These are phyloP conservation scores for Tachysurus fulvidraco DNA, from an alignment of 2,113 vertebrate species.

Conservation along the genomic window DNA sequence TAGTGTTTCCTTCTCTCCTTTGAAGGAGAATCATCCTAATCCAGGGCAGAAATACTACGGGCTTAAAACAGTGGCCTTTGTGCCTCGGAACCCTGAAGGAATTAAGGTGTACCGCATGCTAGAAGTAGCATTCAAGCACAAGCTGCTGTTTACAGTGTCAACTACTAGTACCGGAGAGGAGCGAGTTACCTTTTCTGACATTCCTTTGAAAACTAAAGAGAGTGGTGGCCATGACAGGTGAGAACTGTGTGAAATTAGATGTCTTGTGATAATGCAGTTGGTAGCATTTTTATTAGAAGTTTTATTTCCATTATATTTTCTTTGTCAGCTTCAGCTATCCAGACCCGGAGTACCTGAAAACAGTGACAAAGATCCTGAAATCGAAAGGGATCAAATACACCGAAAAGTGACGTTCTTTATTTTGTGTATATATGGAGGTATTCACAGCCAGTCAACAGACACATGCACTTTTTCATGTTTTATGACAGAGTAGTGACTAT, in stretches of 20 bases:
- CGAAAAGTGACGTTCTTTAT: background rate
- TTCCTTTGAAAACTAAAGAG: conserved; percentile 61
- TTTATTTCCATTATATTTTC: background rate
- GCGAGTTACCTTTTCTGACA: conserved; percentile 42
- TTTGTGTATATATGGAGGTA: background rate
- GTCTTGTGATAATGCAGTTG: background rate
- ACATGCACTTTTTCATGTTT: background rate
- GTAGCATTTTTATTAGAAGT: background rate
- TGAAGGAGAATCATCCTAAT: conserved; percentile 64
- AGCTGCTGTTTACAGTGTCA: conserved; percentile 63
- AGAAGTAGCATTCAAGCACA: conserved; percentile 61
- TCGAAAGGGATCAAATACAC: conserved; percentile 62
- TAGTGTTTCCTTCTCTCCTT: background rate
- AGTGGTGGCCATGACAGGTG: conserved; percentile 52
- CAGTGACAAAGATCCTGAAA: conserved; percentile 59
- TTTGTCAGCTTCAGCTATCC: conserved; percentile 59
- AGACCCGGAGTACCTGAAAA: conserved; percentile 65
- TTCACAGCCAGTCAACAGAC: background rate
- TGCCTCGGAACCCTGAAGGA: conserved; percentile 65
- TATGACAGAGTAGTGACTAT: background rate
- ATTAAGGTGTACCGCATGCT: conserved; percentile 55
- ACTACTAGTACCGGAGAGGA: conserved; percentile 56
- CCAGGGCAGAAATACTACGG: conserved; percentile 62
- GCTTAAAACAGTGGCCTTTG: conserved; percentile 50
- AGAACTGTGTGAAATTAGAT: conserved; percentile 15